phyloP scores from a whole-genome alignment of 2,888 invertebrate genomes.

The Macaria notata region DNA sequence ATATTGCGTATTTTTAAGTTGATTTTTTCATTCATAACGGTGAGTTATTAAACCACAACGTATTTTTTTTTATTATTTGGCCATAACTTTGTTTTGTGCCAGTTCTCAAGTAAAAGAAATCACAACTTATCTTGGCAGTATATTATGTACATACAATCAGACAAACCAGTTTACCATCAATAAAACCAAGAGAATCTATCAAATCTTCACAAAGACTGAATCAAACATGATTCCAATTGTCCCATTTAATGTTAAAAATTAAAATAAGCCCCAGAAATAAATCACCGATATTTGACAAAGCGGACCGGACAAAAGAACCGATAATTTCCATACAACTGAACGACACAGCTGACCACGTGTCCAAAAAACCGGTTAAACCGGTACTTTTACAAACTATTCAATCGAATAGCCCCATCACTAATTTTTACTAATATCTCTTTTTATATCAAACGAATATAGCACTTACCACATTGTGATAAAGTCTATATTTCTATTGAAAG shows the following conservation, averaged over 20 bases:
- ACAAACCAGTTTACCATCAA: not conserved
- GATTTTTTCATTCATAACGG: no score
- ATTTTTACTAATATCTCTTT: constrained; percentile 23
- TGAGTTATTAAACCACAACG: no score
- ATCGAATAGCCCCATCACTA: constrained; percentile 54
- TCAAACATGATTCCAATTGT: constrained; percentile 1
- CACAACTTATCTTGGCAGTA: no score
- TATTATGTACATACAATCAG: no score
- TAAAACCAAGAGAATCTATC: not conserved
- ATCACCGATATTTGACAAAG: constrained; percentile 21
- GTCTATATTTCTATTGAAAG: not conserved
- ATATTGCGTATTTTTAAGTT: no score
- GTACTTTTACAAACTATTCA: constrained; percentile 68
- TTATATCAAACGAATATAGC: constrained; percentile 1
- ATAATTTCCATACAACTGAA: constrained; percentile 67
- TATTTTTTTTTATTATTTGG: no score
- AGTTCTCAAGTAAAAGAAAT: no score
- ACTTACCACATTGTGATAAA: not conserved
- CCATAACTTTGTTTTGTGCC: no score
- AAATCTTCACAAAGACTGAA: not conserved
- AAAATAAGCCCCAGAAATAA: constrained; percentile 18
- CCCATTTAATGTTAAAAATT: constrained; percentile 15
- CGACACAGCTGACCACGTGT: constrained; percentile 79
- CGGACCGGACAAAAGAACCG: constrained; percentile 57
- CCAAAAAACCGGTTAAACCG: constrained; percentile 71